These are phyloP conservation scores for Porites divaricata DNA, from an alignment of 92 coral and sea anemone species.

Conservation along the genomic window DNA sequence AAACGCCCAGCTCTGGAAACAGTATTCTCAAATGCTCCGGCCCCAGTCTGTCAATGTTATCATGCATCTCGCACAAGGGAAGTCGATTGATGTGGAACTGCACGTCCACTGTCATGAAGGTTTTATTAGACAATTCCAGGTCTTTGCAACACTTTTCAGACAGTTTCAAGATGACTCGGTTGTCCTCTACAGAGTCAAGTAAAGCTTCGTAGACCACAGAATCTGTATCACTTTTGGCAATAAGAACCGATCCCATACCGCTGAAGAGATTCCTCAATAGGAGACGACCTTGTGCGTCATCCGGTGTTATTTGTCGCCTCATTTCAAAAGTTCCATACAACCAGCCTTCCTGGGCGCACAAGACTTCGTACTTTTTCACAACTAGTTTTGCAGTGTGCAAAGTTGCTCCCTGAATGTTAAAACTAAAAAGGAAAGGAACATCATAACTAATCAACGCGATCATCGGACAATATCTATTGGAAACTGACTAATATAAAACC, in stretches of 20 bases:
- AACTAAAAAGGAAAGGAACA: slow-evolving; percentile 1
- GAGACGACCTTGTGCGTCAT: slow-evolving; percentile 57
- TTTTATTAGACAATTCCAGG: neutral
- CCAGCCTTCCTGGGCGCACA: slow-evolving; percentile 39
- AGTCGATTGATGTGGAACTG: slow-evolving; percentile 65
- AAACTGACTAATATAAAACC: too few species aligned
- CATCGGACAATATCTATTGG: neutral
- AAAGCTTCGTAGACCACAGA: slow-evolving; percentile 52
- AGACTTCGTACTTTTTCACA: slow-evolving; percentile 20
- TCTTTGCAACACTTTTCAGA: slow-evolving; percentile 39
- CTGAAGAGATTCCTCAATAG: slow-evolving; percentile 39
- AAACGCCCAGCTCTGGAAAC: slow-evolving; percentile 19
- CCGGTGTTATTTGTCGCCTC: slow-evolving; percentile 54
- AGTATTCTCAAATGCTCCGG: slow-evolving; percentile 52
- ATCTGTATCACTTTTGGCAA: slow-evolving; percentile 14
- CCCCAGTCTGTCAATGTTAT: slow-evolving; percentile 60
- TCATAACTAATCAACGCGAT: too few species aligned
- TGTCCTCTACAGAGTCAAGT: slow-evolving; percentile 49
- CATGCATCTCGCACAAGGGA: slow-evolving; percentile 72
- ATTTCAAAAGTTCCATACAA: slow-evolving; percentile 54
- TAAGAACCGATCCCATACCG: slow-evolving; percentile 37
- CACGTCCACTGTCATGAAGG: slow-evolving; percentile 35
- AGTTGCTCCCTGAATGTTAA: slow-evolving; percentile 7
- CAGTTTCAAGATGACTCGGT: slow-evolving; percentile 51
- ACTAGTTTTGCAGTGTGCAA: slow-evolving; percentile 9